phyloP scores from a whole-genome alignment of 2,888 invertebrate genomes.

The Plemyria rubiginata region DNA sequence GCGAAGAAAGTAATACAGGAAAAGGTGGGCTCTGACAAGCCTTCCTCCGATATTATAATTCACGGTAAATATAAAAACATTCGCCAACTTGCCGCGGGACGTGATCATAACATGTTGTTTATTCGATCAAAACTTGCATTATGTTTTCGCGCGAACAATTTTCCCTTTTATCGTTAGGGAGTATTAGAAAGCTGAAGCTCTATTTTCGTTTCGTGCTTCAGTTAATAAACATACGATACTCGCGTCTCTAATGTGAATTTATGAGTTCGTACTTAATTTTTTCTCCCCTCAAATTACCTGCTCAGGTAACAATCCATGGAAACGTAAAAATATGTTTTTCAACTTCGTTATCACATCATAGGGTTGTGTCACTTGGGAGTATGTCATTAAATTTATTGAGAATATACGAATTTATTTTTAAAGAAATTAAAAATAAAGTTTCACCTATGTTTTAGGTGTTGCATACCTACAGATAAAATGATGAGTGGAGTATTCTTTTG shows the following conservation, averaged over 20 bases:
- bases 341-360: constrained; percentile 76
- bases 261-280: constrained; percentile 44
- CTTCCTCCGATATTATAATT: constrained; percentile 40
- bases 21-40: constrained; percentile 56
- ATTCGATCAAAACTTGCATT: constrained; percentile 46
- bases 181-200: constrained; percentile 30
- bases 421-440: too few species aligned
- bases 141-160: constrained; percentile 44
- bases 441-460: too few species aligned
- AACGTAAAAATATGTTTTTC: constrained; percentile 76
- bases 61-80: constrained; percentile 43
- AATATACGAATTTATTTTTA: constrained; percentile 67
- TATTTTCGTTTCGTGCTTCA: constrained; percentile 33
- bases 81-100: constrained; percentile 40
- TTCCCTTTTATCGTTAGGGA: constrained; percentile 34
- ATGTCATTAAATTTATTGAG: constrained; percentile 83
- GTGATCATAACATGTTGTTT: constrained; percentile 46
- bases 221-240: constrained; percentile 38
- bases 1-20: constrained; percentile 55
- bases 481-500: too few species aligned
- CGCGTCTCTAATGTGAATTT: constrained; percentile 41
- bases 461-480: too few species aligned
- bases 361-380: constrained; percentile 70
- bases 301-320: constrained; percentile 60
- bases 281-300: constrained; percentile 48